Percentiles rank a stretch among this genome's conserved stretches.
Evolutionary conservation across 2,797 vertebrate genomes (phyloP).

Genomic region (Antennarius maculatus): DNA sequence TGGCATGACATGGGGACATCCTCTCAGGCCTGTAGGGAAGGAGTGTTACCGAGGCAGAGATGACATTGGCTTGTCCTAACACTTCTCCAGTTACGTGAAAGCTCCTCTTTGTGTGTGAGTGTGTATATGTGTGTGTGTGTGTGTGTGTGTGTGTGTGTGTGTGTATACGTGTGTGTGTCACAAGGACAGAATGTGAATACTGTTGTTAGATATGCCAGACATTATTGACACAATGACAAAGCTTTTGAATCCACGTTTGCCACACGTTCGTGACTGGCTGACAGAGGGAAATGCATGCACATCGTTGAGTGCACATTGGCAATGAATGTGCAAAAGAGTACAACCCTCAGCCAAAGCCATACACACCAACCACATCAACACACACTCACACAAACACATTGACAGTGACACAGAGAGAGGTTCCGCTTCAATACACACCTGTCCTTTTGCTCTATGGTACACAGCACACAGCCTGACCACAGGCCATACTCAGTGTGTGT

Average conservation of each 20-base stretch:
- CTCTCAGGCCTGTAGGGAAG: slow-evolving; percentile 2
- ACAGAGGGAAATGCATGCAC: slow-evolving; percentile 19
- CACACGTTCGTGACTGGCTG: neutral
- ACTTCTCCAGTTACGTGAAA: slow-evolving; percentile 34
- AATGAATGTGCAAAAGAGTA: slow-evolving; percentile 43
- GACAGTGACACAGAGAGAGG: slow-evolving; percentile 62
- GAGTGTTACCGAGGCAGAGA: neutral
- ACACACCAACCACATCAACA: slow-evolving; percentile 16
- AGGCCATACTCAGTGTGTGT: slow-evolving; percentile 39
- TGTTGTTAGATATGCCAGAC: slow-evolving; percentile 27
- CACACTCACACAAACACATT: slow-evolving; percentile 39
- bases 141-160: slow-evolving; percentile 11
- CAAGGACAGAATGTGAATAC: slow-evolving; percentile 9
- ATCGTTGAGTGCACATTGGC: slow-evolving; percentile 39
- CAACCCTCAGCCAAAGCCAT: slow-evolving; percentile 23
- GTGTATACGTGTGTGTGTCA: slow-evolving; percentile 10
- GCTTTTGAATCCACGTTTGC: slow-evolving; percentile 9
- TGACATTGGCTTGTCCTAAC: slow-evolving; percentile 42
- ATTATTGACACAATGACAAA: slow-evolving; percentile 39
- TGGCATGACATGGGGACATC: slow-evolving; percentile 15
- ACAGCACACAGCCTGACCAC: slow-evolving; percentile 63
- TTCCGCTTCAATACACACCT: slow-evolving; percentile 75
- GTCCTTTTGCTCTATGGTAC: slow-evolving; percentile 70
- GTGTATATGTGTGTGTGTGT: slow-evolving; percentile 14
- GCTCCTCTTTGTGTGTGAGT: slow-evolving; percentile 6